Percentiles rank a stretch among this genome's conserved stretches.
These are phyloP conservation scores for Lateolabrax maculatus DNA, from an alignment of 2,797 vertebrate species.

Conservation along the genomic window DNA sequence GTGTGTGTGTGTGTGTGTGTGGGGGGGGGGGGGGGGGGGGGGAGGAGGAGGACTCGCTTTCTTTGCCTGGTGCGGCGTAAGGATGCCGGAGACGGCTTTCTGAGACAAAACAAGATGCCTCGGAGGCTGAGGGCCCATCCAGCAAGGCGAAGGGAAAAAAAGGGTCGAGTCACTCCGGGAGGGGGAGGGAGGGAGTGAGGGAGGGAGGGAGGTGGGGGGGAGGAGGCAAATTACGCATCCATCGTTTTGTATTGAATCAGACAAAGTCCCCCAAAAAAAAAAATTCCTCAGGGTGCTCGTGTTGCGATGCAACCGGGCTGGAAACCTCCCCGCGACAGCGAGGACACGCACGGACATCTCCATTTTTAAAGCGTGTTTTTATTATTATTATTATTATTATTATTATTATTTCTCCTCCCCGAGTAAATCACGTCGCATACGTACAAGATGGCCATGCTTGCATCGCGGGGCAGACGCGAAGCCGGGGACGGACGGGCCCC, in stretches of 20 bases:
- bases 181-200: conserved; percentile 57
- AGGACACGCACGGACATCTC: conserved; percentile 69
- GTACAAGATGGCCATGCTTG: conserved; percentile 69
- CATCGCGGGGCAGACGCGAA: too few species aligned
- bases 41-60: conserved; percentile 61
- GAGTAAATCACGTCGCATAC: conserved; percentile 32
- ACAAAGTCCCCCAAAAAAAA: too few species aligned
- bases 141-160: conserved; percentile 81
- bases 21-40: conserved; percentile 27
- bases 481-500: too few species aligned
- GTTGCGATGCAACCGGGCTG: conserved; percentile 79
- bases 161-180: conserved; percentile 87
- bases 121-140: conserved; percentile 85
- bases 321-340: conserved; percentile 69
- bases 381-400: too few species aligned
- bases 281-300: conserved; percentile 83
- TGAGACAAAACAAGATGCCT: conserved; percentile 88
- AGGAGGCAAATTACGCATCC: conserved; percentile 81
- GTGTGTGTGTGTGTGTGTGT: too few species aligned
- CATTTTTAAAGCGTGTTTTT: conserved; percentile 67
- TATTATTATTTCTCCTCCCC: too few species aligned
- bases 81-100: conserved; percentile 84
- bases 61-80: conserved; percentile 73
- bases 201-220: conserved; percentile 51
- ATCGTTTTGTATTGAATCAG: conserved; percentile 82